phyloP scores from a whole-genome alignment of 2,113 vertebrate genomes.

The Zapornia atra region DNA sequence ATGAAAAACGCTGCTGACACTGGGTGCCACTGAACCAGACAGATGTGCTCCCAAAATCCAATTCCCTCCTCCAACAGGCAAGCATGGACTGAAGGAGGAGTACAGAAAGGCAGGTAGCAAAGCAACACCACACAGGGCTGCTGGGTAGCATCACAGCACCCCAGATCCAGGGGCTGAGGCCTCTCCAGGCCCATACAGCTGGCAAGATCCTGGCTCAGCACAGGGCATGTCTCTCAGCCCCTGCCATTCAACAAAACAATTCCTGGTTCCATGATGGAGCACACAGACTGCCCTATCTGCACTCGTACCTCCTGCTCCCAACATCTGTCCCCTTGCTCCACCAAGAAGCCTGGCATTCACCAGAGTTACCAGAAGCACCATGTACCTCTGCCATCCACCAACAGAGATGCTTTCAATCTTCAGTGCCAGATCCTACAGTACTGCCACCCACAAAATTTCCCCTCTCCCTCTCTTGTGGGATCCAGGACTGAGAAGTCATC shows the following conservation, averaged over 20 bases:
- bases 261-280: neutral
- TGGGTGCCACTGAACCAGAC: neutral
- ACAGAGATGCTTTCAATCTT: neutral
- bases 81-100: neutral
- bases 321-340: neutral
- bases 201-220: neutral
- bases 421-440: neutral
- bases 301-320: neutral
- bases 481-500: neutral
- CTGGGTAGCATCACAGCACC: neutral
- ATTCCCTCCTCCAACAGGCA: neutral
- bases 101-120: neutral
- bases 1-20: neutral
- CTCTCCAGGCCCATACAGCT: neutral
- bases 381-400: neutral
- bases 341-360: neutral
- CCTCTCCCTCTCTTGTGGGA: neutral
- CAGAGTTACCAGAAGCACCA: neutral
- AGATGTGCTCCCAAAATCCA: neutral
- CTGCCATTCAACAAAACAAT: neutral
- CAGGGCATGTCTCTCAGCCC: neutral
- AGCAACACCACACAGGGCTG: accelerated
- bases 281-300: accelerated
- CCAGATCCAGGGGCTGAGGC: neutral
- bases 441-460: neutral